phyloP scores from a whole-genome alignment of 2,797 vertebrate genomes.

The Mormyrus proboscirostris region DNA sequence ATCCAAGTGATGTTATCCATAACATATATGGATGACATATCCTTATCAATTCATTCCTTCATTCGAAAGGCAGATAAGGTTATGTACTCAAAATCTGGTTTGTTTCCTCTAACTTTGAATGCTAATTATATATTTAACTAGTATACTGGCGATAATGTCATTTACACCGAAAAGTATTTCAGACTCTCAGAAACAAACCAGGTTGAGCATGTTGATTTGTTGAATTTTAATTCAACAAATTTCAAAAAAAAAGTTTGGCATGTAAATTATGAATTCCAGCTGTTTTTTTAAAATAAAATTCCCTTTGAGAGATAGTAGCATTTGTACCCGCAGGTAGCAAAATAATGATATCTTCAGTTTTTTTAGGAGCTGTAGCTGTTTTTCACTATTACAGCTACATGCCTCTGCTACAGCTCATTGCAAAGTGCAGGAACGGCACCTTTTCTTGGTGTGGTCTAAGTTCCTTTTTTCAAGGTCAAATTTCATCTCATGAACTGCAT shows the following conservation, averaged over 20 bases:
- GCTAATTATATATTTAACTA: conserved; percentile 4
- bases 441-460: neutral
- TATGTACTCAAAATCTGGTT: neutral
- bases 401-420: neutral
- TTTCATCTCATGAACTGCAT: neutral
- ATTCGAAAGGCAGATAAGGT: neutral
- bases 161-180: neutral
- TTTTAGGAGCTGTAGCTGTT: neutral
- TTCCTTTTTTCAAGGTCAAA: neutral
- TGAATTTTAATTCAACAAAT: neutral
- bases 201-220: neutral
- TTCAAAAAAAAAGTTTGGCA: neutral
- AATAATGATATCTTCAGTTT: neutral
- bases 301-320: neutral
- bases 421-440: neutral
- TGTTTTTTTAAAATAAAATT: neutral
- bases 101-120: neutral
- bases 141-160: neutral
- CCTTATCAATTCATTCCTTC: neutral
- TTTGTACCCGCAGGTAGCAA: neutral
- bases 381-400: neutral
- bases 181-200: neutral
- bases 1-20: neutral
- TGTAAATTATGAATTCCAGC: neutral
- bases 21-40: neutral